Evolutionary conservation across 2,888 invertebrate genomes (phyloP), one percentile per base, ranked within the genome.

Genomic region (Phania funesta): DNA sequence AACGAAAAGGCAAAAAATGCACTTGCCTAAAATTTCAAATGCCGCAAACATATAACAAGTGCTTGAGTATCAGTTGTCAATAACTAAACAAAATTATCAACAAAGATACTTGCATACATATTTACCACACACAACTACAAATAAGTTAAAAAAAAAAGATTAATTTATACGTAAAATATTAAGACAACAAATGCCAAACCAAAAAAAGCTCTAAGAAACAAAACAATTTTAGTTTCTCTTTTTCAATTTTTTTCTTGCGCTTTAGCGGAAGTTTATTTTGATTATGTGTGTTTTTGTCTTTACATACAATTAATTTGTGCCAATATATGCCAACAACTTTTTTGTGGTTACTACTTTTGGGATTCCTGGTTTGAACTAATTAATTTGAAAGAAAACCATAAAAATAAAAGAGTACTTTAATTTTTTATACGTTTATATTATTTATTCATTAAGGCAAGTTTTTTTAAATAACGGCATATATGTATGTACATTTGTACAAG

Each of bases 291-390:
- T 46, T 65, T 38, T 48, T 56, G 5, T 44, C 32, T 48, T 35
- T 75, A 50, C 20, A 35, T 41, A 29, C 41, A 75, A 52, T 26
- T 32, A 62, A 58, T 64, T 58, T 64, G 46, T 65, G 64, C 65
- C 71, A 70, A 79, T 71, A 71, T 78, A 35, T 71, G 71, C 71
- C 71, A 71, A 78, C 78, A 44, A 44, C 41, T 64, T 65, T 71
- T 70, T 38, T 18, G 8, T 44, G 16, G 20, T 56, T 26, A 9
- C 46, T 32, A 0, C 13, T 58, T 60, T 48, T 52, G 52, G 7
- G n/a, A 81, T 62, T 76, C 76, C 67, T 73, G 56, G 60, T 81
- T 81, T 73, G 48, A 73, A 48, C 77, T 81, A 68, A 81, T 81
- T 77, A 81, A 77, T 76, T 81, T 26, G 9, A 52, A 62, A 64